Conservation (phyloP, 1,140 invertebrate species). For the Tetramorium parvispinum region DNA sequence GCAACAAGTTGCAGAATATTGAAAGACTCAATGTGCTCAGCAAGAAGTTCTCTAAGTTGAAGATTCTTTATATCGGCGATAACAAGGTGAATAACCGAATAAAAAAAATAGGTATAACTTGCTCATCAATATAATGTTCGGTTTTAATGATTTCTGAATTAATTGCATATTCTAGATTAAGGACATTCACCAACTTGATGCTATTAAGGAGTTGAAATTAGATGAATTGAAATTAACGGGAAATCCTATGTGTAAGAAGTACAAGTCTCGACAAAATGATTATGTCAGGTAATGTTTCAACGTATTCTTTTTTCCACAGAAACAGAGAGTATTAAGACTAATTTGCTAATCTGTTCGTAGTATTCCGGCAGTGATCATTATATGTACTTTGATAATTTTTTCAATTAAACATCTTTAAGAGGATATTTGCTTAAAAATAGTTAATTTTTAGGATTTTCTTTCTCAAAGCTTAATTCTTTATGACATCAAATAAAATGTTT, state of each 20-base stretch:
- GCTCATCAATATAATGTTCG: neutral
- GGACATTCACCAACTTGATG: slow-evolving; percentile 89
- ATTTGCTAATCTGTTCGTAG: neutral
- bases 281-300: slow-evolving; percentile 92
- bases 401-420: neutral
- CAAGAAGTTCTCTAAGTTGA: slow-evolving; percentile 90
- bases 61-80: slow-evolving; percentile 92
- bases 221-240: slow-evolving; percentile 92
- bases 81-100: slow-evolving; percentile 89
- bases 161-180: slow-evolving; percentile 87
- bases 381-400: neutral
- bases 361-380: neutral
- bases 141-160: slow-evolving; percentile 14
- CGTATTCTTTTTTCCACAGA: slow-evolving; percentile 36
- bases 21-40: slow-evolving; percentile 88
- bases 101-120: neutral
- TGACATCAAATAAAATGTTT: neutral
- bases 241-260: slow-evolving; percentile 93
- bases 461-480: neutral
- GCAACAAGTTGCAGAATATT: slow-evolving; percentile 91
- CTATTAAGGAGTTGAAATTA: slow-evolving; percentile 89
- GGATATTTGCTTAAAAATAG: too few relatives aligned
- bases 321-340: neutral
- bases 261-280: slow-evolving; percentile 89
- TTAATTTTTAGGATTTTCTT: too few relatives aligned